phyloP scores from a whole-genome alignment of 2,888 invertebrate species.

The Cecidostiba fungosa region DNA sequence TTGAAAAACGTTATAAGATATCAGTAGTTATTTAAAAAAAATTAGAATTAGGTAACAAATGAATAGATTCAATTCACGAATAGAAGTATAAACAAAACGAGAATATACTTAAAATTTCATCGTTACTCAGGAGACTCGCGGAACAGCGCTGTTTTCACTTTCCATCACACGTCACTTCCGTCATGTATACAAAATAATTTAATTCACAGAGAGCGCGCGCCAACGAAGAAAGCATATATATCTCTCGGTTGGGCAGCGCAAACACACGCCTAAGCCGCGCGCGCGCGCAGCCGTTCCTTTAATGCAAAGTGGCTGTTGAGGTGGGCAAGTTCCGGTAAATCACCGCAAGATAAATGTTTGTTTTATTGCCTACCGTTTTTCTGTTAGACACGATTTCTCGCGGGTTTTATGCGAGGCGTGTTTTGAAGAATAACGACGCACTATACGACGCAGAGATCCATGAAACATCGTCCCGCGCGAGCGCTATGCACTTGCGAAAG shows the following conservation, averaged over 20 bases:
- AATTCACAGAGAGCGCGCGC: neutral
- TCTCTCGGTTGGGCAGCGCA: neutral
- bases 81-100: no score
- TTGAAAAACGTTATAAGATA: no score
- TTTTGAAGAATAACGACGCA: constrained; percentile 59
- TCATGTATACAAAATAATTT: constrained; percentile 51
- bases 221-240: constrained; percentile 35
- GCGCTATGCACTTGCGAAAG: constrained; percentile 28
- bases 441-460: neutral
- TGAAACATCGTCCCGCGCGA: constrained; percentile 18
- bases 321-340: constrained; percentile 61
- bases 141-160: constrained; percentile 29
- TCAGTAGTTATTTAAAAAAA: no score
- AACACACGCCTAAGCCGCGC: neutral
- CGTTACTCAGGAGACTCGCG: neutral
- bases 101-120: no score
- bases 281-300: constrained; percentile 19
- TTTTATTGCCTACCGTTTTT: constrained; percentile 62
- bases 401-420: constrained; percentile 51
- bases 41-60: no score
- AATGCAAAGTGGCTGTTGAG: constrained; percentile 55
- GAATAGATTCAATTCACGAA: no score
- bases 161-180: constrained; percentile 21
- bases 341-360: constrained; percentile 64
- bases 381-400: constrained; percentile 57